Conservation (phyloP, 2,113 vertebrate genomes). For the Ophiodon elongatus region DNA sequence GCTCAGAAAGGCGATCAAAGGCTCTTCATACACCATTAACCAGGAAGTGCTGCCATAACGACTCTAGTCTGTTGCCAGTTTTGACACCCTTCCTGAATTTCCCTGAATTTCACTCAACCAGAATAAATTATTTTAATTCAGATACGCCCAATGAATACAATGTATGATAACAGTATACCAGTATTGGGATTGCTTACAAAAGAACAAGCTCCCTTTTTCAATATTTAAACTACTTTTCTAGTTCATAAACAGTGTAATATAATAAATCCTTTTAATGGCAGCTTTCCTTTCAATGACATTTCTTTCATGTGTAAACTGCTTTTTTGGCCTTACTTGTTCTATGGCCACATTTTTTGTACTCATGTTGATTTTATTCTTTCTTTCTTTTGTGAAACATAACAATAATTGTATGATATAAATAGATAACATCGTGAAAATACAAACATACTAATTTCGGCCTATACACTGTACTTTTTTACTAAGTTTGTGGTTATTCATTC, state of each 20-base stretch:
- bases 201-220: background rate
- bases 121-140: slow-evolving; percentile 48
- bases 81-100: slow-evolving; percentile 74
- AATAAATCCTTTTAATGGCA: background rate
- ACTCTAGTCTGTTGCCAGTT: slow-evolving; percentile 74
- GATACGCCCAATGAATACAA: slow-evolving; percentile 3
- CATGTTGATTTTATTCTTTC: background rate
- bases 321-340: background rate
- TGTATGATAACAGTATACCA: slow-evolving; percentile 10
- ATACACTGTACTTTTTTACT: background rate
- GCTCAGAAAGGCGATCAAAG: slow-evolving; percentile 79
- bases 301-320: background rate
- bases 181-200: background rate
- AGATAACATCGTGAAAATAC: background rate
- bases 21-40: slow-evolving; percentile 85
- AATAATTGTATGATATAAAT: background rate
- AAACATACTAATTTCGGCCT: background rate
- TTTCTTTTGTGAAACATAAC: background rate
- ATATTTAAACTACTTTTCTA: background rate
- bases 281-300: background rate
- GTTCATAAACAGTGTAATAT: background rate
- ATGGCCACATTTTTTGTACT: background rate
- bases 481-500: background rate
- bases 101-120: slow-evolving; percentile 47
- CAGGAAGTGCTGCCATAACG: slow-evolving; percentile 80